These are phyloP conservation scores for Conomelus anceps DNA, from an alignment of 2,888 invertebrate genomes.

Conservation along the genomic window DNA sequence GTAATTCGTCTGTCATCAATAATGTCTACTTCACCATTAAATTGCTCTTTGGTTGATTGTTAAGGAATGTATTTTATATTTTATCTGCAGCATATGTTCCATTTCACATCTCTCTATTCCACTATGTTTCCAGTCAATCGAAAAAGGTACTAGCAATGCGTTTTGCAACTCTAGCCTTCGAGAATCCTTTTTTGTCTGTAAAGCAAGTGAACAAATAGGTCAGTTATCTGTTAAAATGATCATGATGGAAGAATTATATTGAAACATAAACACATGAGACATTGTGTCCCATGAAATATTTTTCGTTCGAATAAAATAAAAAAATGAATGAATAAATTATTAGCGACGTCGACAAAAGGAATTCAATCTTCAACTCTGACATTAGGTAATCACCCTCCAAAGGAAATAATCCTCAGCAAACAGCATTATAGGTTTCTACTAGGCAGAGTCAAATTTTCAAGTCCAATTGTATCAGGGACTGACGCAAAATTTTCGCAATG, in stretches of 20 bases:
- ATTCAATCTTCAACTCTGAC: no score
- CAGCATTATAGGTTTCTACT: no score
- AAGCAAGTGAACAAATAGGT: neutral
- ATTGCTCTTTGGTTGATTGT: neutral
- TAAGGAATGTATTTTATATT: neutral
- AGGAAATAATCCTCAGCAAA: no score
- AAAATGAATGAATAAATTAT: no score
- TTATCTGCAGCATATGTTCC: neutral
- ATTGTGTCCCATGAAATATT: neutral
- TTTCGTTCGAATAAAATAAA: no score
- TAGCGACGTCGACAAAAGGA: no score
- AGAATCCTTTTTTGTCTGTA: neutral
- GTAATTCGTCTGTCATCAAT: neutral
- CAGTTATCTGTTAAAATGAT: neutral
- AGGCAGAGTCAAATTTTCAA: no score
- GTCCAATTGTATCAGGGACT: no score
- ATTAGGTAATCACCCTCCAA: no score
- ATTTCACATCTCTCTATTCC: neutral
- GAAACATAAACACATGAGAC: neutral
- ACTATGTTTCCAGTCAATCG: no score
- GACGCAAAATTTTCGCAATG: no score
- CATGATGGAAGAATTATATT: neutral
- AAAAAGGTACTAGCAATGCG: neutral
- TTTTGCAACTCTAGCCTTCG: neutral
- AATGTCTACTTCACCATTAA: neutral